A percentile compares a stretch with the other conserved stretches of the same genome.
Evolutionary conservation across 2,888 invertebrate species (phyloP).

Genomic region (Amphipoea oculea): DNA sequence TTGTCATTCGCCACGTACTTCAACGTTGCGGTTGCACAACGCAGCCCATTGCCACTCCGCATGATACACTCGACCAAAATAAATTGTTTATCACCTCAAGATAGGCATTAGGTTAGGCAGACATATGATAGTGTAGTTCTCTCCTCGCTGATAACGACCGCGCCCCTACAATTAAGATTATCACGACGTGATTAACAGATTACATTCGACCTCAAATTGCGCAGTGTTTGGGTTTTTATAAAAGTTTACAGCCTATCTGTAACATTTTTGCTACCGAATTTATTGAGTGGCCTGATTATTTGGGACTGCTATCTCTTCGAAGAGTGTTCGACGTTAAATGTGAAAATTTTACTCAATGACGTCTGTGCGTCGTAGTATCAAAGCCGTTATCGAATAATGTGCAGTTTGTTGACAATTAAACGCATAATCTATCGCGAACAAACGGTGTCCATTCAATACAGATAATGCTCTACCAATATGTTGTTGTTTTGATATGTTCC

Average conservation of each 20-base stretch:
- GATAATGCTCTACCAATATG: slow-evolving; percentile 71
- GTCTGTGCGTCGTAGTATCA: slow-evolving; percentile 51
- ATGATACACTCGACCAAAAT: slow-evolving; percentile 75
- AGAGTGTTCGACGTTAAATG: slow-evolving; percentile 34
- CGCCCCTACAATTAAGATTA: slow-evolving; percentile 86
- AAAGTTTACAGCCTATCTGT: slow-evolving; percentile 63
- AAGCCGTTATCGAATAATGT: slow-evolving; percentile 62
- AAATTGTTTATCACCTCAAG: slow-evolving; percentile 72
- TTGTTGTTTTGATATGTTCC: slow-evolving; percentile 72
- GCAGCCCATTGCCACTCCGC: slow-evolving; percentile 60
- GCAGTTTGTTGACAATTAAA: slow-evolving; percentile 71
- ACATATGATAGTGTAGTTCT: slow-evolving; percentile 69
- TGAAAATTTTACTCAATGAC: slow-evolving; percentile 59
- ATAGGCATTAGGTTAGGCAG: slow-evolving; percentile 62
- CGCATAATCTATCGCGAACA: slow-evolving; percentile 70
- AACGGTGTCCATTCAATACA: slow-evolving; percentile 75
- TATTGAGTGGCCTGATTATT: slow-evolving; percentile 67
- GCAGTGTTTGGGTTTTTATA: slow-evolving; percentile 66
- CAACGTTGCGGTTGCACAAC: slow-evolving; percentile 55
- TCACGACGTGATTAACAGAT: slow-evolving; percentile 77
- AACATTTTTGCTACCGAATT: slow-evolving; percentile 72
- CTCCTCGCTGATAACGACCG: slow-evolving; percentile 74
- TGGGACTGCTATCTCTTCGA: slow-evolving; percentile 60
- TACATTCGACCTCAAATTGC: slow-evolving; percentile 72
- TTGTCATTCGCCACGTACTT: slow-evolving; percentile 57